Conservation (phyloP, 2,797 vertebrate species). For the Urophycis tenuis region DNA sequence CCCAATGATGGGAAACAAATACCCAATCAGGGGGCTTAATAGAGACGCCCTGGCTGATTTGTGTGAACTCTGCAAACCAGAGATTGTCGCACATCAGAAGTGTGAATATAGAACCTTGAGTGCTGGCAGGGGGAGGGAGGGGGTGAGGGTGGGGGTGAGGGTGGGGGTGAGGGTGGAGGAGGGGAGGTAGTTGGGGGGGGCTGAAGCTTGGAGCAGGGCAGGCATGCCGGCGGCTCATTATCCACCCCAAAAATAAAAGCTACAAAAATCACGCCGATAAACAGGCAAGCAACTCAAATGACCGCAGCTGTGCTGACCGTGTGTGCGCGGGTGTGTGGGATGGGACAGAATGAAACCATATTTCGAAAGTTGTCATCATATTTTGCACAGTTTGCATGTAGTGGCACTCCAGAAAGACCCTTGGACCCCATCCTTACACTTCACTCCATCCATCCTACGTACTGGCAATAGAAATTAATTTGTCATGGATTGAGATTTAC, state of each 20-base stretch:
- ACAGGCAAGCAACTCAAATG: constrained; percentile 5
- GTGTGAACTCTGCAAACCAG: constrained; percentile 41
- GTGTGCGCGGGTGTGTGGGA: neutral
- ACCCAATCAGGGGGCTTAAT: constrained; percentile 50
- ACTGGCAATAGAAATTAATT: too few relatives aligned
- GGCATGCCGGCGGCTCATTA: constrained; percentile 39
- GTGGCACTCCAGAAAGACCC: too few relatives aligned
- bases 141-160: constrained; percentile 16
- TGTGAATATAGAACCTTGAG: constrained; percentile 47
- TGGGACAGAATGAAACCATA: too few relatives aligned
- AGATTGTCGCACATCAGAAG: constrained; percentile 51
- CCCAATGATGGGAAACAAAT: constrained; percentile 57
- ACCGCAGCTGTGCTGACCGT: neutral
- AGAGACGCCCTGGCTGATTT: constrained; percentile 43
- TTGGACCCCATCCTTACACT: too few relatives aligned
- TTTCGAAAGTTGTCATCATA: too few relatives aligned
- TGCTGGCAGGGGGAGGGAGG: neutral
- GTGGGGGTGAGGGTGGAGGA: constrained; percentile 22
- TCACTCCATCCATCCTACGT: too few relatives aligned
- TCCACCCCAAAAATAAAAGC: neutral
- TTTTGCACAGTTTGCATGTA: too few relatives aligned
- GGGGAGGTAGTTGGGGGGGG: constrained; percentile 1
- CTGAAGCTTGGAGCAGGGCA: constrained; percentile 22
- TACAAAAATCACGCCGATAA: constrained; percentile 9
- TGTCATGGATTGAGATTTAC: too few relatives aligned